Conservation (phyloP, 2,113 vertebrate genomes). For the Aythya baeri region DNA sequence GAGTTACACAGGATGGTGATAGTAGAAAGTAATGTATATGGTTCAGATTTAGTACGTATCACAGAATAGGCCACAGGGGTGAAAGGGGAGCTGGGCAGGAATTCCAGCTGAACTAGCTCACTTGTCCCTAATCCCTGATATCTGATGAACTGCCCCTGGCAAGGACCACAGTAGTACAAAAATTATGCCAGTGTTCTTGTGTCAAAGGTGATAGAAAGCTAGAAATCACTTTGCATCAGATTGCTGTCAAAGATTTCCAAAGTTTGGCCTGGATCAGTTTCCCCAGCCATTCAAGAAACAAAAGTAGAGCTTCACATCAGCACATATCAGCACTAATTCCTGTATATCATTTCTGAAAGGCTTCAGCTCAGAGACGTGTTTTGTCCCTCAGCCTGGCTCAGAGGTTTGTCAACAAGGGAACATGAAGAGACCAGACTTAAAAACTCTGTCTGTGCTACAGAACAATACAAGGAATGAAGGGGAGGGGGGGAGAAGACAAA, state of each 20-base stretch:
- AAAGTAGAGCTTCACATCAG: conserved; percentile 9
- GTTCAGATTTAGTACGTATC: conserved; percentile 39
- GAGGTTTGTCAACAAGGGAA: conserved; percentile 36
- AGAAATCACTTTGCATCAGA: conserved; percentile 51
- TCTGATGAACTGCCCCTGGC: conserved; percentile 23
- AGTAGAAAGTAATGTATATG: conserved; percentile 40
- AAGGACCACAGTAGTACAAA: background rate
- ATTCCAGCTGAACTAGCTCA: conserved; percentile 40
- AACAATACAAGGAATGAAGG: background rate
- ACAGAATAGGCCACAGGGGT: conserved; percentile 9
- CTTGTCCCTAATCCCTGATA: conserved; percentile 30
- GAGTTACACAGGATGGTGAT: conserved; percentile 20
- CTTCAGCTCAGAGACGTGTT: conserved; percentile 5
- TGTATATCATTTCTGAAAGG: conserved; percentile 34
- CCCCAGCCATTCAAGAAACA: conserved; percentile 25
- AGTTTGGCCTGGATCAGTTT: conserved; percentile 42
- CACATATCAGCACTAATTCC: conserved; percentile 53
- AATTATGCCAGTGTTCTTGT: conserved; percentile 22
- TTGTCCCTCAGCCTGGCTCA: conserved; percentile 25
- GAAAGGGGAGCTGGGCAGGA: conserved; percentile 53
- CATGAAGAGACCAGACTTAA: conserved; percentile 34
- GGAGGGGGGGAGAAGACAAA: too few species aligned
- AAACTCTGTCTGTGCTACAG: conserved; percentile 48
- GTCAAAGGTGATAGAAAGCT: conserved; percentile 47
- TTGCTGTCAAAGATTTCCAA: conserved; percentile 30